phyloP scores from a whole-genome alignment of 2,797 vertebrate species.

The Coluber constrictor region DNA sequence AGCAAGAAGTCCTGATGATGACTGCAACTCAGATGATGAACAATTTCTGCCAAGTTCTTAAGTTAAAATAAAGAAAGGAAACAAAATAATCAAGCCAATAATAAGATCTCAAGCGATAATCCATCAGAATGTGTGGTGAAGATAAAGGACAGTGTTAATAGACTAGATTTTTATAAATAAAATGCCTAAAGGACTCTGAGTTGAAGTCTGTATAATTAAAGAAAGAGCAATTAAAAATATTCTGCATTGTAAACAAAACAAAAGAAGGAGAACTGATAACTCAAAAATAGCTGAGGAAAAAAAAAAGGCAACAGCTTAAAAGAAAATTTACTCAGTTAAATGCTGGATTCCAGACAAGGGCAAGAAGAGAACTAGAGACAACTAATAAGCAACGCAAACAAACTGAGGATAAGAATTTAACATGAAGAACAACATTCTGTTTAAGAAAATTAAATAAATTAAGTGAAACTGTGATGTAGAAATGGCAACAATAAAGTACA shows the following conservation, averaged over 20 bases:
- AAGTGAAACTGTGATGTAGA: background rate
- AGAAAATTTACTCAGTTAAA: background rate
- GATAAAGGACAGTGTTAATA: background rate
- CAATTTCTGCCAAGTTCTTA: background rate
- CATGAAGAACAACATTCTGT: background rate
- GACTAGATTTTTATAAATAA: background rate
- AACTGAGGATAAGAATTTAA: background rate
- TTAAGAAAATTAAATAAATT: background rate
- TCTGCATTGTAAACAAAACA: background rate
- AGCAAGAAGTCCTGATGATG: background rate
- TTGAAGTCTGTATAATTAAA: background rate
- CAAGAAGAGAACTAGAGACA: background rate
- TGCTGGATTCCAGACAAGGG: background rate
- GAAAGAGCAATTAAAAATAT: background rate
- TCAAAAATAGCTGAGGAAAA: background rate
- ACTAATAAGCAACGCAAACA: background rate
- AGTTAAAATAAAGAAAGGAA: background rate
- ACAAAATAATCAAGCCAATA: background rate
- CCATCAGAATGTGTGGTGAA: background rate
- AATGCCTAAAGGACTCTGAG: background rate
- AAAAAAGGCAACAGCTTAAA: background rate
- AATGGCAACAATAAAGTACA: background rate
- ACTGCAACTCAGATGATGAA: background rate
- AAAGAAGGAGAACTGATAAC: background rate
- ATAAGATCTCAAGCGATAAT: background rate